Percentiles rank a stretch among this genome's conserved stretches.
Evolutionary conservation across 2,797 vertebrate species (phyloP).

Genomic region (Chanos chanos): DNA sequence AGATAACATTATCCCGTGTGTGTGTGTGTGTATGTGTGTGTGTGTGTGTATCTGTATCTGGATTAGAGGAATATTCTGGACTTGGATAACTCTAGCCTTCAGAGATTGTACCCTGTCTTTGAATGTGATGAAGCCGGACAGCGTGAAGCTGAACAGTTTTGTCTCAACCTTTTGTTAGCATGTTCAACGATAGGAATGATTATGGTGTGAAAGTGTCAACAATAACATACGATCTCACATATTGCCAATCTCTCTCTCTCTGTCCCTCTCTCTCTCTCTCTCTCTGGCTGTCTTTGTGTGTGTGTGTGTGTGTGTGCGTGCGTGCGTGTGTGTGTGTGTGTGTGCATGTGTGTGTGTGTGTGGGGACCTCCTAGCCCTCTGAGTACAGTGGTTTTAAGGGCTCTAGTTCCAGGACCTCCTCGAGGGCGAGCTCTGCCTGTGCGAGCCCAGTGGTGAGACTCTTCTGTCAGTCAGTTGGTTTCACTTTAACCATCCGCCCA

Average conservation of each 20-base stretch:
- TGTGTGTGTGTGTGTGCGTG: neutral
- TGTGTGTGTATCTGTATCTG: neutral
- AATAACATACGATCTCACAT: neutral
- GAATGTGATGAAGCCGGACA: no score
- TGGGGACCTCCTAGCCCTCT: constrained; percentile 71
- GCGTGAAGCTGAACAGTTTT: no score
- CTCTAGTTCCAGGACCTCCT: constrained; percentile 85
- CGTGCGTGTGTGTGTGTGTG: neutral
- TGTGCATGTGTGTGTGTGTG: constrained; percentile 13
- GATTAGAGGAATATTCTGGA: neutral
- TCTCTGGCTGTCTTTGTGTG: neutral
- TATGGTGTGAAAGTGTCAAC: no score
- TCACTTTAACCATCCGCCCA: neutral
- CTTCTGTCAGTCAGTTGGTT: no score
- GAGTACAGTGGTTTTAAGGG: constrained; percentile 81
- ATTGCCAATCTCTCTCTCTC: no score
- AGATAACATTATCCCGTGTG: neutral
- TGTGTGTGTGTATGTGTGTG: neutral
- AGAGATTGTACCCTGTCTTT: no score
- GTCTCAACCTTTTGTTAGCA: no score
- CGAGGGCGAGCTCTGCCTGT: constrained; percentile 87
- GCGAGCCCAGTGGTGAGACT: constrained; percentile 94
- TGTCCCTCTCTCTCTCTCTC: no score
- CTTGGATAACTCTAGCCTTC: no score
- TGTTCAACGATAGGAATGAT: no score